Percentiles rank a stretch among this genome's conserved stretches.
Conservation (phyloP, 2,888 invertebrate species). For the Acanthosepion esculentum region DNA sequence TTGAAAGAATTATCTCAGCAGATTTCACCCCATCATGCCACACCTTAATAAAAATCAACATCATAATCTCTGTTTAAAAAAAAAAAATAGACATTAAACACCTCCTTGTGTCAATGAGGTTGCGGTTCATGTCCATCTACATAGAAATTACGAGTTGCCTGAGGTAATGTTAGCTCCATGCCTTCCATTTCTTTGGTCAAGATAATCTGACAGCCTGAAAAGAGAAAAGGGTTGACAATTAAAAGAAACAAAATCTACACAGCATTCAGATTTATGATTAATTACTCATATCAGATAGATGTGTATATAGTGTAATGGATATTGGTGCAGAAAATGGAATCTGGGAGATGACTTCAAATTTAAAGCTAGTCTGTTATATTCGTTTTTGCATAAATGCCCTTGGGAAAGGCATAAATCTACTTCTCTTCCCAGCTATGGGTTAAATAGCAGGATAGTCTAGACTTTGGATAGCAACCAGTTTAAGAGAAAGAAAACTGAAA, state of each 20-base stretch:
- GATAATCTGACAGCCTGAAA: conserved; percentile 74
- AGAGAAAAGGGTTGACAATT: conserved; percentile 2
- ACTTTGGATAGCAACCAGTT: no score
- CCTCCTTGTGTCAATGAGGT: conserved; percentile 83
- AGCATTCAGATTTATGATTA: not conserved
- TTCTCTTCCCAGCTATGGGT: no score
- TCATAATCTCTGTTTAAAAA: not conserved
- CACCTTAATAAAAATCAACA: not conserved
- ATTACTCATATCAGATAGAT: no score
- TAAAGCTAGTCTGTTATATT: no score
- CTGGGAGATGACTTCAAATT: no score
- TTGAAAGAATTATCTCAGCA: not conserved
- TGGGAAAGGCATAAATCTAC: no score
- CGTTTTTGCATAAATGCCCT: no score
- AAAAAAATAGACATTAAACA: not conserved
- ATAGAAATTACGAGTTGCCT: conserved; percentile 75
- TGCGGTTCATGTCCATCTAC: conserved; percentile 97
- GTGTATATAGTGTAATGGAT: no score
- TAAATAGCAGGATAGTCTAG: no score
- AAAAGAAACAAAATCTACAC: not conserved
- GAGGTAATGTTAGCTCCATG: conserved; percentile 71
- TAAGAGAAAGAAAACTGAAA: no score
- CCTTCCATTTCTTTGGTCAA: conserved; percentile 74
- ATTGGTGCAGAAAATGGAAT: no score
- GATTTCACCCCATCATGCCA: not conserved